A percentile compares a stretch with the other conserved stretches of the same genome.
phyloP scores from a whole-genome alignment of 2,888 invertebrate genomes.

The Catotricha subobsoleta region DNA sequence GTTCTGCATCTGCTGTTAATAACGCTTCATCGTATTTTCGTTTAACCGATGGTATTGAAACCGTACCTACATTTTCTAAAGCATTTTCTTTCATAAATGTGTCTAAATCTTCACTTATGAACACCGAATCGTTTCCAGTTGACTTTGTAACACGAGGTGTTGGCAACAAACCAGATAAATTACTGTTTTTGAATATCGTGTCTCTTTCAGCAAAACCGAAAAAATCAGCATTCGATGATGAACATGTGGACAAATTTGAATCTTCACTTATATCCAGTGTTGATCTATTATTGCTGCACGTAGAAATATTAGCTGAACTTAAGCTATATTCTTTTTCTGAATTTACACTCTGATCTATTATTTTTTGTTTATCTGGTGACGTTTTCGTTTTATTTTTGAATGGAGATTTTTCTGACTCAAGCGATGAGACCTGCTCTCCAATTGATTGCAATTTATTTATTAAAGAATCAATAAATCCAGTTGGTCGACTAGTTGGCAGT shows the following conservation, averaged over 20 bases:
- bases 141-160: slow-evolving; percentile 22
- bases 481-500: too few relatives aligned
- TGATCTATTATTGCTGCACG: too few relatives aligned
- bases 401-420: too few relatives aligned
- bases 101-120: slow-evolving; percentile 33
- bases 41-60: neutral
- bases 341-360: too few relatives aligned
- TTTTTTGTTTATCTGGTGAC: too few relatives aligned
- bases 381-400: too few relatives aligned
- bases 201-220: too few relatives aligned
- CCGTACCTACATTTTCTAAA: slow-evolving; percentile 20
- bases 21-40: slow-evolving; percentile 19
- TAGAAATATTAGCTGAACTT: too few relatives aligned
- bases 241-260: neutral
- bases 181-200: slow-evolving; percentile 6
- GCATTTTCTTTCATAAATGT: slow-evolving; percentile 32
- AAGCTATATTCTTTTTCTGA: too few relatives aligned
- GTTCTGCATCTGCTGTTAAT: slow-evolving; percentile 19
- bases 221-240: slow-evolving; percentile 2
- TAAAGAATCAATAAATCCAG: slow-evolving; percentile 1
- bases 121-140: slow-evolving; percentile 21
- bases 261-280: neutral
- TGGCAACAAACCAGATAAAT: slow-evolving; percentile 22
- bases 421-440: neutral
- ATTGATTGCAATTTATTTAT: slow-evolving; percentile 2